Percentiles rank a stretch among this genome's conserved stretches.
phyloP scores from a whole-genome alignment of 2,888 invertebrate species.

The Drosophila lacicola region DNA sequence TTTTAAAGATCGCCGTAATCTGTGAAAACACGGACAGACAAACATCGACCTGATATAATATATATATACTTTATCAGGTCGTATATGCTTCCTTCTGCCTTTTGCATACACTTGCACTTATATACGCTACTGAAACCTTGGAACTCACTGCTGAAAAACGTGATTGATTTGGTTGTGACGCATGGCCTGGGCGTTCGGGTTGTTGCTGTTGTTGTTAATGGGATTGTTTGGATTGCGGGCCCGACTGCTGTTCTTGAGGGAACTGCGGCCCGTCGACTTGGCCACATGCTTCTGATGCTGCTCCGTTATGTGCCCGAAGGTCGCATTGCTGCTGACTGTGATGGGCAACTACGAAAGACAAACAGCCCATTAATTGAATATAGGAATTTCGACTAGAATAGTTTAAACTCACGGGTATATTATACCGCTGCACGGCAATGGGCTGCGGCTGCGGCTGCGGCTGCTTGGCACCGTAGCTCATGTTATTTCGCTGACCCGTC shows the following conservation, averaged over 20 bases:
- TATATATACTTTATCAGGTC: too few species aligned
- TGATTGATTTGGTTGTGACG: slow-evolving; percentile 66
- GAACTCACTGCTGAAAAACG: slow-evolving; percentile 62
- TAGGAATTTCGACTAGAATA: neutral
- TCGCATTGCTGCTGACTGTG: slow-evolving; percentile 59
- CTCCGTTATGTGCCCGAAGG: slow-evolving; percentile 57
- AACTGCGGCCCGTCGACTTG: slow-evolving; percentile 53
- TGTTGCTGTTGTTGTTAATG: slow-evolving; percentile 34
- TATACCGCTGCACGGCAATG: slow-evolving; percentile 78
- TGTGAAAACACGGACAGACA: too few species aligned
- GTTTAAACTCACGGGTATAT: slow-evolving; percentile 76
- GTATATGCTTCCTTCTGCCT: too few species aligned
- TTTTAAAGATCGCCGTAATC: too few species aligned
- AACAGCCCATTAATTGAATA: neutral
- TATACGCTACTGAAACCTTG: too few species aligned
- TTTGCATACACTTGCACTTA: too few species aligned
- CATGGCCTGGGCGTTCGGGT: slow-evolving; percentile 45
- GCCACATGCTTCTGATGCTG: slow-evolving; percentile 58
- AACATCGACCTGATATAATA: too few species aligned
- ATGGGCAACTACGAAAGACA: slow-evolving; percentile 74
- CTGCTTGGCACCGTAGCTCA: slow-evolving; percentile 40
- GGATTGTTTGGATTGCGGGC: slow-evolving; percentile 29
- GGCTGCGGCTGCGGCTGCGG: slow-evolving; percentile 56
- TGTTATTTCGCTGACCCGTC: slow-evolving; percentile 44
- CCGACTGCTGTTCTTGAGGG: slow-evolving; percentile 41